A percentile compares a stretch with the other conserved stretches of the same genome.
Evolutionary conservation across 1,140 invertebrate species (phyloP).

Genomic region (Acromyrmex echinatior): DNA sequence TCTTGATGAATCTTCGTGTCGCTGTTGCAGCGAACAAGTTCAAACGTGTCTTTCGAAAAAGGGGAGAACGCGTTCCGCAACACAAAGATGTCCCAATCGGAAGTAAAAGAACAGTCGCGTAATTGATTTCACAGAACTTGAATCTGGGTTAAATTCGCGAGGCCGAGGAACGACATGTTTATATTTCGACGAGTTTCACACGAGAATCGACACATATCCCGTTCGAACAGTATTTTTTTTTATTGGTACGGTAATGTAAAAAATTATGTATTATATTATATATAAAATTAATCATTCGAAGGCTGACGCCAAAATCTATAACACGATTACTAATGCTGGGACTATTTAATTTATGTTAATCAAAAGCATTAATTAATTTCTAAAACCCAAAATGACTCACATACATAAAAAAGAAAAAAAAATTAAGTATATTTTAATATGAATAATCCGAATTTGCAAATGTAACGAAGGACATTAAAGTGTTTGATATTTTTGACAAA

Average conservation of each 20-base stretch:
- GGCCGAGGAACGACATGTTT: background rate
- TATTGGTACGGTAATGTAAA: background rate
- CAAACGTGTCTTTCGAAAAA: constrained; percentile 22
- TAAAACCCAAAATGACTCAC: no score
- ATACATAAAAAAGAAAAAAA: no score
- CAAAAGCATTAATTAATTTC: no score
- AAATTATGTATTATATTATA: no score
- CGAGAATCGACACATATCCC: background rate
- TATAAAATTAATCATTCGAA: no score
- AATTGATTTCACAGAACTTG: constrained; percentile 48
- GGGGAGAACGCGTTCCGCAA: constrained; percentile 27
- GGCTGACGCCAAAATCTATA: no score
- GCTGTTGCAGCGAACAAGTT: constrained; percentile 3
- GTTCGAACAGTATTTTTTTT: background rate
- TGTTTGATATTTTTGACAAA: no score
- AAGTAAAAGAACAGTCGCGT: constrained; percentile 31
- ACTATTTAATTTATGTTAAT: no score
- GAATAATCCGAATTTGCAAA: no score
- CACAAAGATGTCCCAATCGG: constrained; percentile 46
- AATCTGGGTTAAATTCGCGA: constrained; percentile 53
- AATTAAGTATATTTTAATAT: no score
- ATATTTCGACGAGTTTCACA: constrained; percentile 3
- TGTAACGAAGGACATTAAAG: no score
- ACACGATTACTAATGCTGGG: no score
- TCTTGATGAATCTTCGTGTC: constrained; percentile 25